Base-by-base conservation (phyloP, 2,113 vertebrate genomes). In the Callopanchax toddi region DNA sequence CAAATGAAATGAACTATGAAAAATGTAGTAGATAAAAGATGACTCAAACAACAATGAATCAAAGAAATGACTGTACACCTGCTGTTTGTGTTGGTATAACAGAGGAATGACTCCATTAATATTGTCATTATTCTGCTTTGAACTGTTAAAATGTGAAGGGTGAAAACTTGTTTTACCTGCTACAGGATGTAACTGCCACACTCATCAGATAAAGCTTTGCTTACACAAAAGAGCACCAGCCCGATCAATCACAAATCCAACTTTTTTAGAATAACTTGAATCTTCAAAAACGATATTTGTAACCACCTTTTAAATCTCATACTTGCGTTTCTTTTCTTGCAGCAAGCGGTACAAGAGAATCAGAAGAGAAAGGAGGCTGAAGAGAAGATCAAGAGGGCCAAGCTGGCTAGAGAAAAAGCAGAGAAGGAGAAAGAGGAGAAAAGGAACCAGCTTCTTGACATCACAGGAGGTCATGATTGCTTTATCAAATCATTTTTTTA, bases 281-380 rank as follows among this genome's bases (percentile, higher is more conserved):
- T 48, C 7, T 44, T 26, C 29, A 36, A 40, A 2, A 4, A 8
- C n/a, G n/a, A 3, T 6, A 48, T 49, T 11, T 4, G 15, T 18
- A 5, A 45, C 18, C 17, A 26, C 10, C 11, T 48, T 7, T n/a
- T 32, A 9, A 26, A 49, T 15, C 15, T 32, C n/a, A 2, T 18
- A 10, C 9, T 18, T 32, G 44, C 21, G n/a, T n/a, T 65, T 5
- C 34, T 40, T 11, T 21, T 17, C 49, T 23, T 39, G 20, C 88
- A 97, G 95, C 93, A 94, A 95, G 92, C 93, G 0, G 90, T 94
- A 46, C 89, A 71, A 75, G 94, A 93, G 62, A 94, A 93, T 71
- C 91, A 93, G 76, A 94, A 94, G 73, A 86, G 84, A 21, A 93
- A 78, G 44, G 94, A 95, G 82, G 82, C 91, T 2, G 95, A 93